Base-by-base conservation (phyloP, 2,888 invertebrate species). In the Zootermopsis nevadensis region DNA sequence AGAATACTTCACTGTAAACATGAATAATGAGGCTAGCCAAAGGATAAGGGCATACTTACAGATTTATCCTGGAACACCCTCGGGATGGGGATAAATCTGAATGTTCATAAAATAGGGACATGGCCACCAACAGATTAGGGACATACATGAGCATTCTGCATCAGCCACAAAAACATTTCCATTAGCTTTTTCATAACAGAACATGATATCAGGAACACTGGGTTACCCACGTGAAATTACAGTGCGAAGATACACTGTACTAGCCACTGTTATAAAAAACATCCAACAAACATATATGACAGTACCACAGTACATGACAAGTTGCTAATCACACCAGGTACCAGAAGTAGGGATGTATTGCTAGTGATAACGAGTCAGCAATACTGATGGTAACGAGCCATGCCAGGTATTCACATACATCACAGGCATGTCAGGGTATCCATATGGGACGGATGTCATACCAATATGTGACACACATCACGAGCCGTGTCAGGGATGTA, bases 361-460 rank as follows among this genome's bases (percentile, higher is more conserved):
- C 60, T 60, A 60, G 4, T 2, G 15, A 48, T n/a, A n/a, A 60
- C 24, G 27, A 60, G 27, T 60, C 27, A 60, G 69, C 69, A 33
- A 69, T 33, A 69, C 69, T 33, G 69, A 69, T 22, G 38, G 74
- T 38, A 38, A 74, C 74, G n/a, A 74, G 74, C 38, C 42, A 74
- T 42, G 74, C 38, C 74, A 42, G 42, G 38, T 38, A 74, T 74
- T 74, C n/a, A 33, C 33, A 69, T 69, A 69, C 69, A 69, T 33
- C 69, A 22, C 35, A 74, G 74, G 74, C 35, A 38, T 74, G 42
- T 74, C 69, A 69, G 33, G 69, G 74, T 74, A 74, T 38, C 74
- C 74, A 74, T 74, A 74, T 42, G n/a, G 74, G 74, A 74, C 74
- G 74, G 74, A 74, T 74, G 74, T 38, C 74, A 74, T 74, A 74